Conservation (phyloP, 2,888 invertebrate species). For the Scaptomyza caliginosa region DNA sequence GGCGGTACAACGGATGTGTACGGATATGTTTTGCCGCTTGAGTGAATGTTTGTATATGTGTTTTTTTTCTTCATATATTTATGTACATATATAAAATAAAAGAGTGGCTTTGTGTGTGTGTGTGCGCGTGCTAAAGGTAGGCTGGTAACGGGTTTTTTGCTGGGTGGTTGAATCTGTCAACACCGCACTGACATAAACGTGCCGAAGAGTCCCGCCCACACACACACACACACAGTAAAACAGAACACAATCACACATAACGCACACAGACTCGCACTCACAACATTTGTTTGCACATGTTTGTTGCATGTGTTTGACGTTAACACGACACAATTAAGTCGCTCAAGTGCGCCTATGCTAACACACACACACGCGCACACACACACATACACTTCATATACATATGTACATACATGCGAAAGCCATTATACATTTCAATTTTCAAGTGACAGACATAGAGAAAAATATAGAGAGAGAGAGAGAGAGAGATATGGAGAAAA, state of each 20-base stretch:
- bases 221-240: constrained; percentile 2
- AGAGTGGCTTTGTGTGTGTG: constrained; percentile 61
- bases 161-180: constrained; percentile 76
- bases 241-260: background rate
- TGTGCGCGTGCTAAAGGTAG: constrained; percentile 31
- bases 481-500: background rate
- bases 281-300: constrained; percentile 75
- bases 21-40: constrained; percentile 79
- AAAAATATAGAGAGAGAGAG: background rate
- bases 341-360: constrained; percentile 71
- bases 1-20: constrained; percentile 70
- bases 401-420: constrained; percentile 23
- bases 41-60: constrained; percentile 69
- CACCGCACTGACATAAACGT: constrained; percentile 66
- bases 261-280: constrained; percentile 18
- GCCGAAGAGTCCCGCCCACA: constrained; percentile 34
- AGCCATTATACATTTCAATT: constrained; percentile 76
- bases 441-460: constrained; percentile 46
- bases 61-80: constrained; percentile 19
- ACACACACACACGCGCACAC: constrained; percentile 5
- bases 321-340: constrained; percentile 80
- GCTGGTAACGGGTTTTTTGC: constrained; percentile 64
- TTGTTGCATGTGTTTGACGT: constrained; percentile 79
- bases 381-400: background rate
- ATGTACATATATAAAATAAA: constrained; percentile 62